Percentiles rank a stretch among this genome's conserved stretches.
Conservation (phyloP, 2,113 vertebrate genomes). For the Cygnus atratus region DNA sequence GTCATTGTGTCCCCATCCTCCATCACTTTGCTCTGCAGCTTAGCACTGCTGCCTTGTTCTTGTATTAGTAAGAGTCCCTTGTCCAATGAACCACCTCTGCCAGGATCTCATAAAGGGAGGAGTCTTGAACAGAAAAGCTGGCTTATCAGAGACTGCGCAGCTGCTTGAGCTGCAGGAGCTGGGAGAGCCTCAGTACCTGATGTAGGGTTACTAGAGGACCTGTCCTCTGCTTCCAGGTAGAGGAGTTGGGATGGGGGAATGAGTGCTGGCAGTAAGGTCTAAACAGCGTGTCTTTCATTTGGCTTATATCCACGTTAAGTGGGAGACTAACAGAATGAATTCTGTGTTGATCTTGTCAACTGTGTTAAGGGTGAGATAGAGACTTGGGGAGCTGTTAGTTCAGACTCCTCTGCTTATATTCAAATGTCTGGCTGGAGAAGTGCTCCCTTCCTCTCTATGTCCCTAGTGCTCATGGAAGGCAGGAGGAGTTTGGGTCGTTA, state of each 20-base stretch:
- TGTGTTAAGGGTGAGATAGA: not conserved
- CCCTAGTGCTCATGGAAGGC: not conserved
- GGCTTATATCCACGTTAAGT: not conserved
- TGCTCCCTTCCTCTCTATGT: not conserved
- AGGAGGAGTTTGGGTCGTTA: not conserved
- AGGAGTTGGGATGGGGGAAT: conserved; percentile 17
- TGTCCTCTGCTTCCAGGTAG: not conserved
- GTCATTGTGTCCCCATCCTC: conserved; percentile 61
- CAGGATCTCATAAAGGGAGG: conserved; percentile 70
- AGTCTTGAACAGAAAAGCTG: conserved; percentile 60
- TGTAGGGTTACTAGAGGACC: not conserved
- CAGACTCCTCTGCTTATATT: conserved; percentile 56
- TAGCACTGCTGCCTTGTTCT: conserved; percentile 37
- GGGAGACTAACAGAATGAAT: not conserved
- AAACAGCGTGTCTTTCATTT: not conserved
- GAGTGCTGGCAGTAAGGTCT: not conserved
- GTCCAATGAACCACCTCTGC: conserved; percentile 47
- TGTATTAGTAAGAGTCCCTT: conserved; percentile 56
- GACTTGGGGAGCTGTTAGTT: conserved; percentile 39
- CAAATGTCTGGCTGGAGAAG: not conserved
- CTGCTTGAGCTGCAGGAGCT: conserved; percentile 40
- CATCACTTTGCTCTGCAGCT: conserved; percentile 54
- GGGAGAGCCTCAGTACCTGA: conserved; percentile 10
- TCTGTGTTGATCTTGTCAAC: conserved; percentile 16
- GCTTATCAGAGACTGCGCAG: conserved; percentile 22